Evolutionary conservation across 2,797 vertebrate species (phyloP).

Genomic region (Aulostomus chinensis): DNA sequence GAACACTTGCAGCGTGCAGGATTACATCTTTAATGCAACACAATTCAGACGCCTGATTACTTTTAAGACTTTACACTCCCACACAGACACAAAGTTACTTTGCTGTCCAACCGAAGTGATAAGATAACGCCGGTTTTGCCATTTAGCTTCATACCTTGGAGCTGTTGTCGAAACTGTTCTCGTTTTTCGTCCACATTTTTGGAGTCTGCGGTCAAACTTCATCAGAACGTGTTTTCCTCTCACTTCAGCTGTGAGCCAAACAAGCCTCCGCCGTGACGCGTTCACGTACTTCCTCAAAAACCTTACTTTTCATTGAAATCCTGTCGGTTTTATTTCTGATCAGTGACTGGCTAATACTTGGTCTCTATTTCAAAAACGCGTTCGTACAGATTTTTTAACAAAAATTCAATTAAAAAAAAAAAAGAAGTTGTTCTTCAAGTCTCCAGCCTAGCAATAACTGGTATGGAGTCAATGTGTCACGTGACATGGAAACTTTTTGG

Average conservation of each 20-base stretch:
- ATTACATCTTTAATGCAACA: too few relatives aligned
- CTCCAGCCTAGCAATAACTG: too few relatives aligned
- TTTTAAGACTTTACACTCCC: too few relatives aligned
- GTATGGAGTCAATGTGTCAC: too few relatives aligned
- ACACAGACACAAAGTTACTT: too few relatives aligned
- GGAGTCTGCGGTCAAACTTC: background rate
- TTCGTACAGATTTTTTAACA: too few relatives aligned
- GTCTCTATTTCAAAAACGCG: background rate
- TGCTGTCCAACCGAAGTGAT: background rate
- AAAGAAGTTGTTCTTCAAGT: too few relatives aligned
- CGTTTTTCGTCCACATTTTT: conserved; percentile 60
- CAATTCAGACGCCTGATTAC: too few relatives aligned
- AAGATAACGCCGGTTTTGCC: fast-evolving
- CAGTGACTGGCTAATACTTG: background rate
- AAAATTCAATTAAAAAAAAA: too few relatives aligned
- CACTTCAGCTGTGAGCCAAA: conserved; percentile 17
- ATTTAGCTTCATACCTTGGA: conserved; percentile 47
- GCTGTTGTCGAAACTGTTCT: conserved; percentile 17
- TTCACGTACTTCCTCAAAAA: conserved; percentile 20
- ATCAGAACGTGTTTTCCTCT: conserved; percentile 8
- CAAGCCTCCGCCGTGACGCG: conserved; percentile 26
- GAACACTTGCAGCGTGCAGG: too few relatives aligned
- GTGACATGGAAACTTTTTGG: too few relatives aligned
- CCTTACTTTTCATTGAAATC: background rate
- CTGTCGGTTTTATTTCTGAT: too few relatives aligned